phyloP scores from a whole-genome alignment of 2,888 invertebrate genomes.

The Polymixis lichenea region DNA sequence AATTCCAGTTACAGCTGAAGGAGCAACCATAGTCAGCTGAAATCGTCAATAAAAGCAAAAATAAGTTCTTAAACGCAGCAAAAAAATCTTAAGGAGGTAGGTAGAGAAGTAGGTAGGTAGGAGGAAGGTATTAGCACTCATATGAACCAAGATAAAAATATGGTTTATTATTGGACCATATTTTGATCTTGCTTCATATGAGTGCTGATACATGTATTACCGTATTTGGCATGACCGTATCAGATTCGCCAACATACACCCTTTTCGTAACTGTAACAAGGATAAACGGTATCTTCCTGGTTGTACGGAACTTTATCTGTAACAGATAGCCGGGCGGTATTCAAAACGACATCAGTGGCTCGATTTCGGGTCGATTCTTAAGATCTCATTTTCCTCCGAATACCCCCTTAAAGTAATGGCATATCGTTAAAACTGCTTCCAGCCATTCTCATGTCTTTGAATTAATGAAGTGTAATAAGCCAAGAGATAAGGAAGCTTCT shows the following conservation, averaged over 20 bases:
- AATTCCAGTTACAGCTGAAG: neutral
- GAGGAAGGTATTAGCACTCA: no score
- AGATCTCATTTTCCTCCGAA: slow-evolving; percentile 74
- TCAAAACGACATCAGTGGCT: slow-evolving; percentile 59
- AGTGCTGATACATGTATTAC: neutral
- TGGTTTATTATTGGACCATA: neutral
- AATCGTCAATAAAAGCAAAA: no score
- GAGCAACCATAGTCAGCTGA: slow-evolving; percentile 8
- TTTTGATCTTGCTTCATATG: slow-evolving; percentile 7
- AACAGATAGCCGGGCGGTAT: slow-evolving; percentile 49
- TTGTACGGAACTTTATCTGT: slow-evolving; percentile 44
- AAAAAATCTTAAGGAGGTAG: neutral
- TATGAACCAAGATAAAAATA: no score
- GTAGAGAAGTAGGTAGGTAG: no score
- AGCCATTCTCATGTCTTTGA: slow-evolving; percentile 75
- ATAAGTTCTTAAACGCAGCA: neutral
- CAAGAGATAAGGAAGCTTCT: slow-evolving; percentile 60
- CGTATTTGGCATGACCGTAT: neutral
- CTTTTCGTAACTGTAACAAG: slow-evolving; percentile 33
- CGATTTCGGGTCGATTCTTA: slow-evolving; percentile 69
- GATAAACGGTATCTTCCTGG: slow-evolving; percentile 37
- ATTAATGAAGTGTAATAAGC: slow-evolving; percentile 83
- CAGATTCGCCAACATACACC: slow-evolving; percentile 10
- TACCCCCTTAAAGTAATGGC: slow-evolving; percentile 78
- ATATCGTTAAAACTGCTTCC: slow-evolving; percentile 76